Conservation (phyloP, 2,888 invertebrate genomes). For the Orthosia cruda region DNA sequence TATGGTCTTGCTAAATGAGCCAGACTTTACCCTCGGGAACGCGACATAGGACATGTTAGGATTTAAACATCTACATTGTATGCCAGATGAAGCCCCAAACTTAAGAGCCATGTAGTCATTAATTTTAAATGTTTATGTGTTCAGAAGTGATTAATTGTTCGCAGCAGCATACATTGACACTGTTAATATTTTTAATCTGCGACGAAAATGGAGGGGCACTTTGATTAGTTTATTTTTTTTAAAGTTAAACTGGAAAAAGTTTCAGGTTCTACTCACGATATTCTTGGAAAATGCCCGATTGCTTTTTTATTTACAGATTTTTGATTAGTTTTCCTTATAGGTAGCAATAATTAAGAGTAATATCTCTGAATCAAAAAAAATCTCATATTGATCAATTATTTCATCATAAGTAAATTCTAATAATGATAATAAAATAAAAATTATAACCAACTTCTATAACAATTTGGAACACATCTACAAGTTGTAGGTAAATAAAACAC, state of each 20-base stretch:
- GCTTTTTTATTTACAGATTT: background rate
- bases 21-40: slow-evolving; percentile 42
- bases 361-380: background rate
- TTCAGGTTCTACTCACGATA: background rate
- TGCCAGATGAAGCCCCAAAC: slow-evolving; percentile 41
- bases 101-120: slow-evolving; percentile 44
- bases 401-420: no score
- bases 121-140: slow-evolving; percentile 43
- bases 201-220: background rate
- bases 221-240: background rate
- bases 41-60: slow-evolving; percentile 44
- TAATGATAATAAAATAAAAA: no score
- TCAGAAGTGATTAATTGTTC: slow-evolving; percentile 22
- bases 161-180: slow-evolving; percentile 5
- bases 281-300: background rate
- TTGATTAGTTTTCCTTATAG: background rate
- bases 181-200: background rate
- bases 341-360: background rate
- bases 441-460: no score
- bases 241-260: background rate
- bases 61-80: slow-evolving; percentile 51
- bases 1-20: slow-evolving; percentile 54
- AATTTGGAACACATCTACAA: no score
- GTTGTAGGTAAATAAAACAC: no score
- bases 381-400: background rate